Base-by-base conservation (phyloP, 1,140 invertebrate species). In the Drosophila chauvacae region DNA sequence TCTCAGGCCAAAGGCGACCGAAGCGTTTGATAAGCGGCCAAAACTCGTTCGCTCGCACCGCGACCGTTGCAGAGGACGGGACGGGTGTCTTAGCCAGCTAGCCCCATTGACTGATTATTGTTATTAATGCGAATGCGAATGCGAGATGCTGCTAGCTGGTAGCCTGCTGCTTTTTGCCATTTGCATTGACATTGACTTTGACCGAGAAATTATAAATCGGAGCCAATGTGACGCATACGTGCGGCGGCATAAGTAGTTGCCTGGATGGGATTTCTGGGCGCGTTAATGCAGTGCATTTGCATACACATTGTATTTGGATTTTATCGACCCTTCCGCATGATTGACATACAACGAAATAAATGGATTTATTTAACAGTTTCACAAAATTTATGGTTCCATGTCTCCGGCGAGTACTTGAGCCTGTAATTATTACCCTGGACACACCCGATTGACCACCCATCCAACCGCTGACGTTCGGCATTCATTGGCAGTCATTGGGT, bases 161-260 rank as follows among this genome's bases (percentile, higher is more conserved):
- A 42, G 64, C 59, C 59, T 59, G 69, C 69, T 72, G 69, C 75
- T 88, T 83, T 65, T 71, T 47, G 61, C 58, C 80, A 88, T 91
- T 90, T 82, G 70, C 84, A 91, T 91, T 91, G 88, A 85, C 88
- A 91, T 91, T 91, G 88, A 91, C 88, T 91, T 91, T 91, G 88
- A 91, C 88, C 88, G 88, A 91, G 70, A 91, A 91, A 91, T 82
- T 71, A 73, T 73, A 84, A 81, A 87, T 88, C 66, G 75, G 73
- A 88, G 80, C 64, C 85, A 88, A 90, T 70, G 77, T 71, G 85
- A 82, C 77, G 80, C 73, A 88, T 84, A 74, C 62, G 75, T 63
- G 55, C 39, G 41, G 42, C 42, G 13, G 16, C 37, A 47, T 64
- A 16, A 28, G 50, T 48, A 28, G 55, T 39, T 39, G 35, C 5